Conservation (phyloP, 92 coral and sea anemone species). For the Phenganax stokvisi region DNA sequence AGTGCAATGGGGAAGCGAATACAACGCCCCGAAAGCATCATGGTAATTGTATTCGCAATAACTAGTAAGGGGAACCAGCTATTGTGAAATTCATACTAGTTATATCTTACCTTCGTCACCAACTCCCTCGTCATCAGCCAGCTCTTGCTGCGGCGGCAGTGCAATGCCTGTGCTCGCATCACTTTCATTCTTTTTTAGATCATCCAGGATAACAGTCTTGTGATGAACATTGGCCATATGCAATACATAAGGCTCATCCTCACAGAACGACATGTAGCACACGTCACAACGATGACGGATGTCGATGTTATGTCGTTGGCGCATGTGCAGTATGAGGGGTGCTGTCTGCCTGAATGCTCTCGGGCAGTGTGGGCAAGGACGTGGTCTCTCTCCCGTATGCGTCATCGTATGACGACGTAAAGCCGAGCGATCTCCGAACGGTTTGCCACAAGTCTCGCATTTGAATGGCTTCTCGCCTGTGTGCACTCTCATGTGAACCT, state of each 20-base stretch:
- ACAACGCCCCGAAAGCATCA: no score
- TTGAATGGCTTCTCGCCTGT: constrained; percentile 34
- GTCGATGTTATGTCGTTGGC: constrained; percentile 28
- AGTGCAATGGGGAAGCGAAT: no score
- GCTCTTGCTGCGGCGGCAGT: constrained; percentile 11
- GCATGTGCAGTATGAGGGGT: constrained; percentile 17
- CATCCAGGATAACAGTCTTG: background rate
- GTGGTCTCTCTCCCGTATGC: constrained; percentile 27
- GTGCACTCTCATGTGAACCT: constrained; percentile 33
- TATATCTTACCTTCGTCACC: background rate
- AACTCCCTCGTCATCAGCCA: constrained; percentile 8
- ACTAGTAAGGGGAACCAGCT: background rate
- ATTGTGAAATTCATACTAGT: background rate
- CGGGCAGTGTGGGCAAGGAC: constrained; percentile 37
- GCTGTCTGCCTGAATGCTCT: constrained; percentile 34
- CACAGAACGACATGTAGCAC: constrained; percentile 37
- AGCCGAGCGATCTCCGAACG: constrained; percentile 30
- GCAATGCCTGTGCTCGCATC: constrained; percentile 8
- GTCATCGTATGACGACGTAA: constrained; percentile 38
- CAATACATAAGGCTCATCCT: constrained; percentile 22
- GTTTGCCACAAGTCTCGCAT: constrained; percentile 39
- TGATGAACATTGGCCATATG: constrained; percentile 34
- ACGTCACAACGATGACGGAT: constrained; percentile 31
- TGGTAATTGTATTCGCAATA: background rate
- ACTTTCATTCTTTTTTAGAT: background rate